phyloP scores from a whole-genome alignment of 2,888 invertebrate genomes.

The Bembecia ichneumoniformis region DNA sequence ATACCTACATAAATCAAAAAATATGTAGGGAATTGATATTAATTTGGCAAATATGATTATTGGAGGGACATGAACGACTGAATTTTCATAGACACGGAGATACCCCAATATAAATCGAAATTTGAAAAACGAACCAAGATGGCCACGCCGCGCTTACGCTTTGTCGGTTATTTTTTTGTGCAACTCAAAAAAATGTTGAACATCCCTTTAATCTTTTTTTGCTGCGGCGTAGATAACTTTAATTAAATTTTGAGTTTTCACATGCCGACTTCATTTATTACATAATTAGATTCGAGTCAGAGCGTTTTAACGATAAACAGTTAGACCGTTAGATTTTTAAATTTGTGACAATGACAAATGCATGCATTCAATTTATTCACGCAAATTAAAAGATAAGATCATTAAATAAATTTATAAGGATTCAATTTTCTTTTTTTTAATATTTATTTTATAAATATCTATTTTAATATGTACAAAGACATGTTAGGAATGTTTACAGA shows the following conservation, averaged over 20 bases:
- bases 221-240: constrained; percentile 44
- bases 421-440: no score
- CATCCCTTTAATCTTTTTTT: constrained; percentile 51
- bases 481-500: not conserved
- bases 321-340: no score
- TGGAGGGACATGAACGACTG: not conserved
- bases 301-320: no score
- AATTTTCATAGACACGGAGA: constrained; percentile 27
- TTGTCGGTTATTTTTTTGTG: constrained; percentile 60
- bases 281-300: no score
- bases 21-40: no score
- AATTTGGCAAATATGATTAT: not conserved
- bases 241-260: constrained; percentile 37
- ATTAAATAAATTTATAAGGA: no score
- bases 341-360: no score
- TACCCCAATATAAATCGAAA: constrained; percentile 17
- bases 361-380: no score
- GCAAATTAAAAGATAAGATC: no score
- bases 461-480: constrained; percentile 2
- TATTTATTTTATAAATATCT: no score
- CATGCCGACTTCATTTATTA: not conserved
- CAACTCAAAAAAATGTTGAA: constrained; percentile 33
- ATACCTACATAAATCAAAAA: no score
- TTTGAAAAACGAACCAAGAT: constrained; percentile 44
- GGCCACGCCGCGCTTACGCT: constrained; percentile 28